Evolutionary conservation across 1,140 invertebrate species (phyloP), one percentile per base, ranked within the genome.

Genomic region (Cephus cinctus): DNA sequence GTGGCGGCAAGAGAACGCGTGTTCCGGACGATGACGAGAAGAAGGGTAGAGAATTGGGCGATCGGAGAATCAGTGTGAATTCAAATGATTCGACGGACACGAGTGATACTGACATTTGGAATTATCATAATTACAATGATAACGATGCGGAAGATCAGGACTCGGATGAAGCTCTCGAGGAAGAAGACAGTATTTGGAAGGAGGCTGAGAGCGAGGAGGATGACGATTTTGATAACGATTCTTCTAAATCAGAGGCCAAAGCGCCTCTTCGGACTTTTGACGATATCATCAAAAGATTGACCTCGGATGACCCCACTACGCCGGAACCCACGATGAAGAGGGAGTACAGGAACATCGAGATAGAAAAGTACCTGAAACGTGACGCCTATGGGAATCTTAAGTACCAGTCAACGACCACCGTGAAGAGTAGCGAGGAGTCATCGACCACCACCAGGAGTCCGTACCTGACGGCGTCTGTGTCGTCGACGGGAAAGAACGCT

Each of bases 281-380:
- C 25, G 73, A 76, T 16, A 75, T 76, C 23, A 76, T 75, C 35
- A 62, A 61, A 18, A 61, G 64, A 15, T 47, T 75, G 14, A 75
- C 69, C 12, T 59, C 62, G 1, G 57, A 60, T n/a, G 65, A 67
- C 19, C 56, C 62, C 3, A 65, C 57, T 9, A 69, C 69, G 3
- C 6, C 57, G 2, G 57, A 43, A 23, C 16, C 59, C 4, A 40
- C 51, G 5, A 20, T 46, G 2, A 68, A 59, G 27, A 56, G 62
- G 11, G 64, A 71, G 23, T 67, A 63, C 18, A 58, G 58, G 3
- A 71, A 74, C 25, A 57, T 61, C 25, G 64, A 65, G 9, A 39
- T 61, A 6, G 60, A 64, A 2, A 69, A 56, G 21, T 60, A 64
- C 39, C 31, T 66, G 1, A 65, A 61, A 40, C 52, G 60, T 14